A percentile compares a stretch with the other conserved stretches of the same genome.
Conservation (phyloP, 1,140 invertebrate genomes). For the Saxidomus purpurata region DNA sequence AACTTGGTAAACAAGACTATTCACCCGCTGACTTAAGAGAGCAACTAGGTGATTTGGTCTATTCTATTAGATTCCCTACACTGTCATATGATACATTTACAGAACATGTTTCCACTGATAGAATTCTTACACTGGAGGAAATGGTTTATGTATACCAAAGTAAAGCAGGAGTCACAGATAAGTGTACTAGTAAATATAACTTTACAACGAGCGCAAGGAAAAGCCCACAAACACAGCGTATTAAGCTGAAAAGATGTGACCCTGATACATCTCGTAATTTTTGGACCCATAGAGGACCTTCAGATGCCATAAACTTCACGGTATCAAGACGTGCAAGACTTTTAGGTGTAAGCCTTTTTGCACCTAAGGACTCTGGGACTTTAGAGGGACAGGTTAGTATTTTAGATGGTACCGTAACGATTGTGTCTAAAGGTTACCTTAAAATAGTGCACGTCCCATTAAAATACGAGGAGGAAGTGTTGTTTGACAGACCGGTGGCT, state of each 20-base stretch:
- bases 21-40: not conserved
- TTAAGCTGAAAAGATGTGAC: not conserved
- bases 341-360: too few relatives aligned
- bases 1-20: not conserved
- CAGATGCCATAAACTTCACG: not conserved
- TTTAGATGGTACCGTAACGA: too few relatives aligned
- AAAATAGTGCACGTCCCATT: not conserved
- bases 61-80: constrained; percentile 38
- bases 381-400: too few relatives aligned
- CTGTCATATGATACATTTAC: constrained; percentile 22
- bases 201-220: not conserved
- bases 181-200: not conserved
- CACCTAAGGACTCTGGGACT: too few relatives aligned
- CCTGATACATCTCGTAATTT: not conserved
- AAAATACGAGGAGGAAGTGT: not conserved
- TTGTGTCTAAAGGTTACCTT: too few relatives aligned
- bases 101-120: not conserved
- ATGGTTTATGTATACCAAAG: constrained; percentile 23
- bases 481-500: not conserved
- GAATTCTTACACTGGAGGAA: constrained; percentile 20
- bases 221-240: too few relatives aligned
- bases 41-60: too few relatives aligned
- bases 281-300: not conserved
- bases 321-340: too few relatives aligned
- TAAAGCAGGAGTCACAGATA: too few relatives aligned